A percentile compares a stretch with the other conserved stretches of the same genome.
phyloP scores from a whole-genome alignment of 1,140 invertebrate genomes.

The Hyphantria cunea region DNA sequence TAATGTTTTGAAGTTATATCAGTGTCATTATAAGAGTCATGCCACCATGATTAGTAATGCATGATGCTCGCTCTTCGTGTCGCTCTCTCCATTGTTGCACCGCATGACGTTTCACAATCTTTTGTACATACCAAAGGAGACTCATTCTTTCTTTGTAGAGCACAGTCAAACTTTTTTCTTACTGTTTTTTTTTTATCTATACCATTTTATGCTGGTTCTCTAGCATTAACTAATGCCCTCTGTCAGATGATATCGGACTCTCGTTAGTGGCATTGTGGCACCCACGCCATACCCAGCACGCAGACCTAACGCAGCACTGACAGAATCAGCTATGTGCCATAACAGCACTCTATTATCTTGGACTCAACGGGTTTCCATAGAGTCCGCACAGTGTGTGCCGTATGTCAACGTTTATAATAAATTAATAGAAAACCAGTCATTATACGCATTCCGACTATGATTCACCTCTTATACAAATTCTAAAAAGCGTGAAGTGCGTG shows the following conservation, averaged over 20 bases:
- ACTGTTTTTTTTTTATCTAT: conserved; percentile 45
- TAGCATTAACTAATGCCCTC: conserved; percentile 53
- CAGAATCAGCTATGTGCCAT: conserved; percentile 57
- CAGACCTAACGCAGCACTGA: conserved; percentile 52
- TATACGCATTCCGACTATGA: conserved; percentile 26
- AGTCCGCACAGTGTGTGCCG: background rate
- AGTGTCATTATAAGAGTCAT: conserved; percentile 37
- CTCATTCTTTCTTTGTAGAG: conserved; percentile 54
- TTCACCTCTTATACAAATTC: conserved; percentile 31
- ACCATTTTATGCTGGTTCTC: conserved; percentile 37
- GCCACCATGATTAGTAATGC: conserved; percentile 64
- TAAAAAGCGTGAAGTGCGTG: conserved; percentile 32
- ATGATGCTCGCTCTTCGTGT: conserved; percentile 59
- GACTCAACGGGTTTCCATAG: conserved; percentile 46
- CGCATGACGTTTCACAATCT: conserved; percentile 69
- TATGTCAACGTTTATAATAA: background rate
- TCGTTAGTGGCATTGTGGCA: conserved; percentile 69
- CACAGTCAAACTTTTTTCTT: conserved; percentile 45
- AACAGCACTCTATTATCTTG: conserved; percentile 47
- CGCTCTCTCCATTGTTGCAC: conserved; percentile 68
- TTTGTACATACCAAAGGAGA: conserved; percentile 48
- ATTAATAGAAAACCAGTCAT: conserved; percentile 6
- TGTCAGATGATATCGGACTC: conserved; percentile 55
- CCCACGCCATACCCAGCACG: conserved; percentile 44
- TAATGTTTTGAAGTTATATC: conserved; percentile 15